phyloP scores from a whole-genome alignment of 2,113 vertebrate genomes.

The Syngnathus typhle region DNA sequence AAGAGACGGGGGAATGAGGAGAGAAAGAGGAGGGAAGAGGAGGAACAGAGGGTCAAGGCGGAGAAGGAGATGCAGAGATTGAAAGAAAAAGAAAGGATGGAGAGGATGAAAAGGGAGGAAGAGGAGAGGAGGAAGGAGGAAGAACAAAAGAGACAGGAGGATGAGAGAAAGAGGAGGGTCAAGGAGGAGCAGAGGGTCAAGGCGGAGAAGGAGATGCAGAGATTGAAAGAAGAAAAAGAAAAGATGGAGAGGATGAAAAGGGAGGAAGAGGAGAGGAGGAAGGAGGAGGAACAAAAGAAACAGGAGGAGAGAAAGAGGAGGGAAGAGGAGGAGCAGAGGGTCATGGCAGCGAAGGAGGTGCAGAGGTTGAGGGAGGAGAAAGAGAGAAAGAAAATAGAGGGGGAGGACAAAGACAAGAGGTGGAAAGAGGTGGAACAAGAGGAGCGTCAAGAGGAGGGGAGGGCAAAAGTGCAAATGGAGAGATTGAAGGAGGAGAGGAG shows the following conservation, averaged over 20 bases:
- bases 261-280: not conserved
- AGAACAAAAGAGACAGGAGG: not conserved
- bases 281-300: not conserved
- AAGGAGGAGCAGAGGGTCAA: constrained; percentile 3
- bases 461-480: not conserved
- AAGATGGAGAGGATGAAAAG: not conserved
- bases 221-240: not conserved
- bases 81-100: not conserved
- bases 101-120: not conserved
- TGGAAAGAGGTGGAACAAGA: too few species aligned
- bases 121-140: not conserved
- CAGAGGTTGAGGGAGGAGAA: not conserved
- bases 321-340: constrained; percentile 4
- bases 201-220: not conserved
- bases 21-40: too few species aligned
- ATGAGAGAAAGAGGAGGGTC: not conserved
- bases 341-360: not conserved
- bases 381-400: constrained; percentile 6
- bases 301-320: not conserved
- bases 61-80: not conserved
- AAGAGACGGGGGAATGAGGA: too few species aligned
- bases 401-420: not conserved
- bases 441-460: not conserved
- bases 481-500: not conserved
- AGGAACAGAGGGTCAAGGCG: not conserved